Base-by-base conservation (phyloP, 2,888 invertebrate genomes). In the Perizoma flavofasciatum region DNA sequence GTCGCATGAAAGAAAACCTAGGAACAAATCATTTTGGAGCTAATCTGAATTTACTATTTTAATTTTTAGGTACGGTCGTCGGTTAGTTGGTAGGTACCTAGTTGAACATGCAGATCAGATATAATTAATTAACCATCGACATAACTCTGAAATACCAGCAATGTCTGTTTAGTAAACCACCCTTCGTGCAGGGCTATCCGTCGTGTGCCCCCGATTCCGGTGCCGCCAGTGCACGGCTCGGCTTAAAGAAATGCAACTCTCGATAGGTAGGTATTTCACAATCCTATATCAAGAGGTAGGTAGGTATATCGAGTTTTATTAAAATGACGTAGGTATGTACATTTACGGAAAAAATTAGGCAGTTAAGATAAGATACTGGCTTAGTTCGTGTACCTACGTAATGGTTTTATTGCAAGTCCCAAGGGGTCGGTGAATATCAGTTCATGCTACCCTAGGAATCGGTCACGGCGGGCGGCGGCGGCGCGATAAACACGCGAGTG, bases 381-480 rank as follows among this genome's bases (percentile, higher is more conserved):
- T 22, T 3, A 22, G 22, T 22, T 22, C 22, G 22, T 22, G 22
- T 22, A 22, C 22, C 22, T 22, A 22, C 51, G 37, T 37, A 54
- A 59, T 49, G 58, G 47, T 52, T 34, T 22, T 49, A 65, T 55
- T 45, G 53, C 52, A 40, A 37, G 50, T 55, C 59, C 59, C 44
- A 5, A n/a, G 54, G 58, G 56, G 50, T 45, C 61, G 44, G 45
- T 54, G 37, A 57, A 43, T 11, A 9, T 48, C 48, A 34, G 50
- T 49, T n/a, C 41, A 47, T 39, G 6, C 33, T 39, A 22, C 40
- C 52, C 43, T 32, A 45, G 60, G 51, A 61, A 32, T 22, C 49
- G 44, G 55, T 55, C 37, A 52, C 47, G 39, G n/a, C n/a, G n/a
- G n/a, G n/a, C n/a, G n/a, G n/a, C n/a, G n/a, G n/a, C n/a, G n/a